Percentiles rank a stretch among this genome's conserved stretches.
These are phyloP conservation scores for Babylonia areolata DNA, from an alignment of 1,140 invertebrate species.

Conservation along the genomic window DNA sequence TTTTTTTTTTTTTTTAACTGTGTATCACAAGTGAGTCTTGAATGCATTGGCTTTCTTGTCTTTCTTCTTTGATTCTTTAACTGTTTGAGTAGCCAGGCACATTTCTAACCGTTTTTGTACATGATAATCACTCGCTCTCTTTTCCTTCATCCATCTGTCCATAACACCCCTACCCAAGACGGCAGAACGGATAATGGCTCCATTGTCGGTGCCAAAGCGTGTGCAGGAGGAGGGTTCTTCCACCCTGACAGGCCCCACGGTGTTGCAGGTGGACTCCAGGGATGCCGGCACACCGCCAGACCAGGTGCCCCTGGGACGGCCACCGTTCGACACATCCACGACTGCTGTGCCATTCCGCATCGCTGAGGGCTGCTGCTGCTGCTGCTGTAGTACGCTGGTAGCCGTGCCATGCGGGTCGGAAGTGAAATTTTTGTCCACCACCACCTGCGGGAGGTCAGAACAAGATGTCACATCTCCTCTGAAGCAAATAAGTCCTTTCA, in stretches of 20 bases:
- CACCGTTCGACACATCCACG: slow-evolving; percentile 15
- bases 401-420: slow-evolving; percentile 51
- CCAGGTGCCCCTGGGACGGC: slow-evolving; percentile 9
- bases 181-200: slow-evolving; percentile 60
- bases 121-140: too few species aligned
- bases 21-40: too few species aligned
- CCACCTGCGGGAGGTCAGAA: too few species aligned
- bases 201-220: slow-evolving; percentile 63
- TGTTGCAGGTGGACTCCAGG: not conserved
- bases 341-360: slow-evolving; percentile 22
- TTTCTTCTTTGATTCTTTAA: too few species aligned
- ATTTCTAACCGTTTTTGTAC: too few species aligned
- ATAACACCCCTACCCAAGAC: slow-evolving; percentile 71
- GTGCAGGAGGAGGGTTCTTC: slow-evolving; percentile 40
- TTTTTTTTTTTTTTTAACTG: too few species aligned
- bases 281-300: slow-evolving; percentile 26
- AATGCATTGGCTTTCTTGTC: too few species aligned
- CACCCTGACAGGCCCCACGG: slow-evolving; percentile 5
- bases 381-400: slow-evolving; percentile 31
- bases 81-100: too few species aligned
- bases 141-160: too few species aligned
- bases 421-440: slow-evolving; percentile 41
- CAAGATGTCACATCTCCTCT: too few species aligned
- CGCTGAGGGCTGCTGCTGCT: slow-evolving; percentile 20
- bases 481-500: too few species aligned